phyloP scores from a whole-genome alignment of 30 jellyfish, hydroid and myxozoan genomes.

The Phacellophora camtschatica region DNA sequence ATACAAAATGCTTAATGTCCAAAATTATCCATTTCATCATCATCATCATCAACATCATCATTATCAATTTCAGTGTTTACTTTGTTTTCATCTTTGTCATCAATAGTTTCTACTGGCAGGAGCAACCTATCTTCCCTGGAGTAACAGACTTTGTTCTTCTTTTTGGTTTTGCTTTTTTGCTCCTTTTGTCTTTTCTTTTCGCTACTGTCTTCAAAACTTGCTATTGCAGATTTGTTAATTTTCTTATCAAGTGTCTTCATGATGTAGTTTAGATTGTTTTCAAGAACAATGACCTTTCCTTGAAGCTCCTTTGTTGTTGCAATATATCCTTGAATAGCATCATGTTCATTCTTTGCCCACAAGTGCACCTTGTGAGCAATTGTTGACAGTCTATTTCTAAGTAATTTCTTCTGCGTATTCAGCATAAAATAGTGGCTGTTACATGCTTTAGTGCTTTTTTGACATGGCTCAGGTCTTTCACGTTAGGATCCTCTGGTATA shows the following conservation, averaged over 20 bases:
- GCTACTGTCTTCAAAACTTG: constrained; percentile 27
- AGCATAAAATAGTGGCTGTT: constrained; percentile 21
- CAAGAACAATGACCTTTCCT: constrained; percentile 22
- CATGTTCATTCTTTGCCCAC: constrained; percentile 39
- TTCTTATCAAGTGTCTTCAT: constrained; percentile 25
- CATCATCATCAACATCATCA: background rate
- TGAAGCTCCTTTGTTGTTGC: constrained; percentile 30
- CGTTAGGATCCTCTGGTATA: constrained; percentile 11
- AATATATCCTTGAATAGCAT: constrained; percentile 18
- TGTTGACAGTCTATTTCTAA: constrained; percentile 29
- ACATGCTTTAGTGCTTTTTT: constrained; percentile 22
- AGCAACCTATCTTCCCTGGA: constrained; percentile 9
- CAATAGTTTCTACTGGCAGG: background rate
- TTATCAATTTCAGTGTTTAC: background rate
- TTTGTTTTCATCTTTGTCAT: background rate
- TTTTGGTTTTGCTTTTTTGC: constrained; percentile 29
- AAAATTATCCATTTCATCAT: background rate
- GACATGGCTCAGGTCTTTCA: constrained; percentile 30
- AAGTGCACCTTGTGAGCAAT: constrained; percentile 22
- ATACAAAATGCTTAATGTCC: background rate
- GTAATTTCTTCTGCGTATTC: constrained; percentile 17
- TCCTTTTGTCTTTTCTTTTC: constrained; percentile 3
- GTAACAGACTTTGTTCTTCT: constrained; percentile 4
- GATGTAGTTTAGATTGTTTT: constrained; percentile 10
- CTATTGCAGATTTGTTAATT: constrained; percentile 20